Evolutionary conservation across 37 sponge, comb jelly and placozoan genomes (phyloP).

Genomic region (Agelas oroides): DNA sequence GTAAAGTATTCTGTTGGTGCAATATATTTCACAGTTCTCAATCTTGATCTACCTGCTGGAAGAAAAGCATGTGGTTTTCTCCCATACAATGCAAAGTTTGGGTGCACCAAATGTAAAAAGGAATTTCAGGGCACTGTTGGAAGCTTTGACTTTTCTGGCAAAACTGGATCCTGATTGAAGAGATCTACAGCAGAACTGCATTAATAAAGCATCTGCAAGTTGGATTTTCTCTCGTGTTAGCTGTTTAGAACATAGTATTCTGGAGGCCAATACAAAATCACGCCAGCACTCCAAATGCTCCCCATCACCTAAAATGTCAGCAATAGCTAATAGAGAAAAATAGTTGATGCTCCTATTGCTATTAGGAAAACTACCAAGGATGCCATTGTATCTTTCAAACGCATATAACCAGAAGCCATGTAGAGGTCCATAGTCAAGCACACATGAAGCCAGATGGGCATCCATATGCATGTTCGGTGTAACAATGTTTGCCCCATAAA

Average conservation of each 20-base stretch:
- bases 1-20: constrained; percentile 50
- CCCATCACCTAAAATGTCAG: background rate
- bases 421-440: background rate
- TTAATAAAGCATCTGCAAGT: background rate
- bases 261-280: background rate
- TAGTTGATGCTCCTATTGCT: background rate
- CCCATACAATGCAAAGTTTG: constrained; percentile 24
- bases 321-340: background rate
- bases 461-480: background rate
- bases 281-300: constrained; percentile 4
- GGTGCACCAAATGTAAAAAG: constrained; percentile 43
- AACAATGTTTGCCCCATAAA: too few relatives aligned
- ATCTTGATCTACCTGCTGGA: constrained; percentile 62
- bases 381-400: constrained; percentile 16
- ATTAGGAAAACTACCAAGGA: background rate
- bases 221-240: background rate
- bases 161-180: background rate
- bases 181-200: background rate
- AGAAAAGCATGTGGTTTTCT: constrained; percentile 67
- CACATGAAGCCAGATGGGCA: background rate
- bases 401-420: constrained; percentile 1
- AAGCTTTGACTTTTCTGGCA: constrained; percentile 16
- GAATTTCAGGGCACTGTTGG: constrained; percentile 27
- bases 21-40: constrained; percentile 50
- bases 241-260: background rate